Evolutionary conservation across 1,140 invertebrate genomes (phyloP), one percentile per base, ranked within the genome.

Genomic region (Liolophura sinensis): DNA sequence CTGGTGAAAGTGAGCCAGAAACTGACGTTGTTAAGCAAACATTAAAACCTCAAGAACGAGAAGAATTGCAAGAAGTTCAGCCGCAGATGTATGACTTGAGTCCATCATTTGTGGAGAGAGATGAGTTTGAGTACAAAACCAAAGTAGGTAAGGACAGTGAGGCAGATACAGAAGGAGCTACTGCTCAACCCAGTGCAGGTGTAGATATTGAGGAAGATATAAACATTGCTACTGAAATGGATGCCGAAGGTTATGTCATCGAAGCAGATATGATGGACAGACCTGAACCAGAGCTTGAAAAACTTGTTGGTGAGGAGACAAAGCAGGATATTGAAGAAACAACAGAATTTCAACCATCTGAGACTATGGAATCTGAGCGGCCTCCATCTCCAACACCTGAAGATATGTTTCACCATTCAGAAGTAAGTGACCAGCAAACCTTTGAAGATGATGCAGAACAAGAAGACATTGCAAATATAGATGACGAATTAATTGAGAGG

Each of bases 371-470:
- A 50, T 69, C 67, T 68, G 81, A 83, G 27, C 65, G 81, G 50
- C 82, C 82, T 46, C 76, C 79, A 20, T 81, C 78, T 60, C 81
- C 81, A 46, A 78, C 80, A 16, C 81, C 81, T 62, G 76, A 82
- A 68, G 79, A 79, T 70, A 65, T 65, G 20, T 74, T 73, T 47
- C 75, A 40, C 31, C 31, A 40, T 40, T 40, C 31, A 20, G 51
- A 54, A 54, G 51, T 20, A 20, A 20, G 18, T 20, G 51, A 54
- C n/a, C 51, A 54, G 51, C 24, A n/a, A 20, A 14, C 11, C 40
- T 12, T 62, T 62, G 67, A 61, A 48, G 16, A 55, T 46, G 31
- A 68, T 16, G 50, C 47, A 25, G 60, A 72, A 57, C 55, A 68
- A 60, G 66, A 65, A 52, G 48, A 64, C n/a, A n/a, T 9, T 25